Percentiles rank a stretch among this genome's conserved stretches.
Conservation (phyloP, 1,140 invertebrate genomes). For the Pemphigus obesinymphae region DNA sequence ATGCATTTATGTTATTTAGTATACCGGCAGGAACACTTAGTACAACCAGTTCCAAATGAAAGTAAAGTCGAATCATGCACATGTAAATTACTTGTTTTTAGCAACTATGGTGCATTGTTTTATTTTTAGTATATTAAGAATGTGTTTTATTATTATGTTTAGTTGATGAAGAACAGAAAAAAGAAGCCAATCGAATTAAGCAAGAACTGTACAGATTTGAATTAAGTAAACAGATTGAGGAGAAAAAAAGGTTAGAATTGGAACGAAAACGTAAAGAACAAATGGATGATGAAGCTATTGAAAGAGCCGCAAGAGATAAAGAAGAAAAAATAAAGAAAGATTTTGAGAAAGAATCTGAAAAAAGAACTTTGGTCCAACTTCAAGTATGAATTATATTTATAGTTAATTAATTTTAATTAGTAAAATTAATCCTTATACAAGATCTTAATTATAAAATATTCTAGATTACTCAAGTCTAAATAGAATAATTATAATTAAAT, state of each 20-base stretch:
- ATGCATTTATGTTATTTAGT: not conserved
- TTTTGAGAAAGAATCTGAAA: slow-evolving; percentile 10
- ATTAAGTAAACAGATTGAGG: slow-evolving; percentile 29
- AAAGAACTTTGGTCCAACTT: not conserved
- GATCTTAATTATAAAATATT: too few species aligned
- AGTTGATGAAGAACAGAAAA: slow-evolving; percentile 9
- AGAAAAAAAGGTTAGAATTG: not conserved
- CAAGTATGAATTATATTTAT: not conserved
- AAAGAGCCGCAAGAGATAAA: not conserved
- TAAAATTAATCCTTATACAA: not conserved
- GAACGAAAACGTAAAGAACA: not conserved
- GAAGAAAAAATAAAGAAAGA: slow-evolving; percentile 28
- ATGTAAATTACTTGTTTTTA: not conserved
- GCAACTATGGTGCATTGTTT: not conserved
- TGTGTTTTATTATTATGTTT: not conserved
- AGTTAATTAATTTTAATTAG: not conserved
- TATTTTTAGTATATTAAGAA: not conserved
- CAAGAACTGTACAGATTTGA: slow-evolving; percentile 34
- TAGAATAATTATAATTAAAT: too few species aligned
- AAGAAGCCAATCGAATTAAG: not conserved
- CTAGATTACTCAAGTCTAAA: too few species aligned
- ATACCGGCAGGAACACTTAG: not conserved
- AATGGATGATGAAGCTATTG: slow-evolving; percentile 27
- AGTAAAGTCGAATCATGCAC: slow-evolving; percentile 5
- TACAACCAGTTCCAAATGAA: not conserved